Conservation (phyloP, 2,888 invertebrate genomes). For the Apotomis capreana region DNA sequence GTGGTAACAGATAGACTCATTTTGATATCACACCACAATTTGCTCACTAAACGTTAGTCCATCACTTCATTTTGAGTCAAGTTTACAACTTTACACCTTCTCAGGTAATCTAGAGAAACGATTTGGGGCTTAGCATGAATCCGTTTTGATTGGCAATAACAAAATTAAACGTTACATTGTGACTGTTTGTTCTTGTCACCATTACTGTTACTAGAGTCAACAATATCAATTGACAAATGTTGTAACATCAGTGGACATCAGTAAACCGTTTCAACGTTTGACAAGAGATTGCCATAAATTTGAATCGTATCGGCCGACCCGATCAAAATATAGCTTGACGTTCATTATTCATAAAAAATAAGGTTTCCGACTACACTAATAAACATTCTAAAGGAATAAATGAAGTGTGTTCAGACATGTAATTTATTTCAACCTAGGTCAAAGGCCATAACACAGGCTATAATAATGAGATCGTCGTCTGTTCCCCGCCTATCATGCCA, state of each 20-base stretch:
- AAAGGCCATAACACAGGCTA: neutral
- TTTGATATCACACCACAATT: slow-evolving; percentile 52
- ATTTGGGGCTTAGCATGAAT: neutral
- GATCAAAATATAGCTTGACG: too few relatives aligned
- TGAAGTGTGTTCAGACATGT: neutral
- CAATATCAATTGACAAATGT: neutral
- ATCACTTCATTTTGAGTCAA: slow-evolving; percentile 25
- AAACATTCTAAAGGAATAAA: too few relatives aligned
- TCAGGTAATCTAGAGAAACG: neutral
- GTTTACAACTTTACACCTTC: slow-evolving; percentile 20
- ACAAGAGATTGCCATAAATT: slow-evolving; percentile 12
- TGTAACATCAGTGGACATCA: neutral
- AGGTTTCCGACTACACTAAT: too few relatives aligned
- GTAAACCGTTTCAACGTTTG: slow-evolving; percentile 11
- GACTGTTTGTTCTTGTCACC: neutral
- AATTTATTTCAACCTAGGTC: neutral
- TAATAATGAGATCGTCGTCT: slow-evolving; percentile 8
- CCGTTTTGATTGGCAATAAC: neutral
- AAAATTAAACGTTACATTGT: neutral
- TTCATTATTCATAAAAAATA: too few relatives aligned
- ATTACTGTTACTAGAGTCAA: neutral
- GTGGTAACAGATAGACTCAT: slow-evolving; percentile 68
- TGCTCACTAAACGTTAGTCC: slow-evolving; percentile 33
- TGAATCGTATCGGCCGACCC: slow-evolving; percentile 2
- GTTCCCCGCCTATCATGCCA: slow-evolving; percentile 12